phyloP scores from a whole-genome alignment of 1,140 invertebrate genomes.

The Drosophila kepulauana region DNA sequence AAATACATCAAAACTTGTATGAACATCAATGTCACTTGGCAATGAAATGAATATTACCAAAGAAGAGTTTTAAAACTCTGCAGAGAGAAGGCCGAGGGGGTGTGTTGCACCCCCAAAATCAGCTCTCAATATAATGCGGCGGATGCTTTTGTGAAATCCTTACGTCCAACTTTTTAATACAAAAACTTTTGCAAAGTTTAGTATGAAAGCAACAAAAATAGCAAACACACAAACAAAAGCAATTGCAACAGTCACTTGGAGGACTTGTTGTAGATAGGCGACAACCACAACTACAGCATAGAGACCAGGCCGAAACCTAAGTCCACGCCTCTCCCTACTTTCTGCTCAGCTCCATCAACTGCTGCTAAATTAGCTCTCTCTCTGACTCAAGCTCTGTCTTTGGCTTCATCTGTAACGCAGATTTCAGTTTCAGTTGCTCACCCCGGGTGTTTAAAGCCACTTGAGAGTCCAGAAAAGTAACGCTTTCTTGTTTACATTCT shows the following conservation, averaged over 20 bases:
- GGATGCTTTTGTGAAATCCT: slow-evolving; percentile 82
- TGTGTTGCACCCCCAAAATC: slow-evolving; percentile 67
- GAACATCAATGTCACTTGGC: slow-evolving; percentile 71
- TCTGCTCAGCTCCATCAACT: slow-evolving; percentile 20
- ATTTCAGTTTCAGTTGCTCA: slow-evolving; percentile 23
- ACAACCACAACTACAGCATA: slow-evolving; percentile 48
- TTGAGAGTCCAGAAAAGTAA: slow-evolving; percentile 80
- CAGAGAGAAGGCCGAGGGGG: slow-evolving; percentile 2
- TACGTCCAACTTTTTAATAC: slow-evolving; percentile 83
- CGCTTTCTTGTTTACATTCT: slow-evolving; percentile 83
- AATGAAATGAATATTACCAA: slow-evolving; percentile 66
- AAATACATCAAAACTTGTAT: too few species aligned
- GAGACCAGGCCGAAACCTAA: too few species aligned
- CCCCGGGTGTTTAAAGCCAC: slow-evolving; percentile 66
- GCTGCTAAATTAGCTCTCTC: background rate
- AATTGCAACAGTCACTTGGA: slow-evolving; percentile 82
- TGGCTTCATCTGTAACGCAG: background rate
- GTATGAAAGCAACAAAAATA: slow-evolving; percentile 66
- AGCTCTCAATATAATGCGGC: slow-evolving; percentile 81
- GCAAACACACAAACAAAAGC: slow-evolving; percentile 65
- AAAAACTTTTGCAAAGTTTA: slow-evolving; percentile 78
- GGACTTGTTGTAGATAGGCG: slow-evolving; percentile 75
- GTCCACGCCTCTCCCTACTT: slow-evolving; percentile 39
- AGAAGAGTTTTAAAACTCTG: background rate
- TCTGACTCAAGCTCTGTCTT: background rate